These are phyloP conservation scores for Mirounga angustirostris DNA, from an alignment of 2,113 vertebrate genomes.

Conservation along the genomic window DNA sequence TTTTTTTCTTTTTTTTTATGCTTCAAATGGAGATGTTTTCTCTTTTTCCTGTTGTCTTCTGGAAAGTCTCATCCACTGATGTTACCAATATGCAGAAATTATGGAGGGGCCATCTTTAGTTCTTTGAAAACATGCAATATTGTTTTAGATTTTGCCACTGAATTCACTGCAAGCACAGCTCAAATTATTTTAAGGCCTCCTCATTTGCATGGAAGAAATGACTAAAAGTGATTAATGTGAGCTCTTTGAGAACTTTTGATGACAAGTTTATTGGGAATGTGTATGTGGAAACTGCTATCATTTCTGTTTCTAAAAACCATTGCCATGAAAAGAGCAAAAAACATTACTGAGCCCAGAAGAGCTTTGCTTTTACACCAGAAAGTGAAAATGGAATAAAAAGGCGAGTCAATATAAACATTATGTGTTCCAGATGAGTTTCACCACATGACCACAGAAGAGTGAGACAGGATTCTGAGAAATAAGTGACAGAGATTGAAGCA, in stretches of 20 bases:
- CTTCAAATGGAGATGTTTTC: background rate
- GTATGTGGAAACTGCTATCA: constrained; percentile 68
- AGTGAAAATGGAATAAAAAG: constrained; percentile 66
- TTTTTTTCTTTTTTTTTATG: background rate
- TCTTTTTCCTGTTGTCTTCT: background rate
- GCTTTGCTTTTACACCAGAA: constrained; percentile 59
- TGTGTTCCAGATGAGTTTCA: constrained; percentile 61
- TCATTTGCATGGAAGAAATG: constrained; percentile 66
- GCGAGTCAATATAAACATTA: constrained; percentile 40
- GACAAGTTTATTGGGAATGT: constrained; percentile 69
- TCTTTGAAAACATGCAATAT: background rate
- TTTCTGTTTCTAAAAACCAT: constrained; percentile 65
- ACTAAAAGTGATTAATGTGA: constrained; percentile 57
- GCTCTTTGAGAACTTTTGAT: constrained; percentile 40
- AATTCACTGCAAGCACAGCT: background rate
- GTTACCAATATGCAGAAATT: background rate
- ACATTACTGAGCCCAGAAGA: background rate
- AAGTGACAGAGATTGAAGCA: constrained; percentile 15
- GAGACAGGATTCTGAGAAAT: constrained; percentile 35
- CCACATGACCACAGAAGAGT: background rate
- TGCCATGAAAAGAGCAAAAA: constrained; percentile 58
- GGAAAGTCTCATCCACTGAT: background rate
- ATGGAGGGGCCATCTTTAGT: background rate
- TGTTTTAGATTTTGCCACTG: constrained; percentile 47
- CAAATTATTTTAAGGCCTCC: constrained; percentile 45